phyloP scores from a whole-genome alignment of 2,888 invertebrate genomes.

The Siphlonurus alternatus region DNA sequence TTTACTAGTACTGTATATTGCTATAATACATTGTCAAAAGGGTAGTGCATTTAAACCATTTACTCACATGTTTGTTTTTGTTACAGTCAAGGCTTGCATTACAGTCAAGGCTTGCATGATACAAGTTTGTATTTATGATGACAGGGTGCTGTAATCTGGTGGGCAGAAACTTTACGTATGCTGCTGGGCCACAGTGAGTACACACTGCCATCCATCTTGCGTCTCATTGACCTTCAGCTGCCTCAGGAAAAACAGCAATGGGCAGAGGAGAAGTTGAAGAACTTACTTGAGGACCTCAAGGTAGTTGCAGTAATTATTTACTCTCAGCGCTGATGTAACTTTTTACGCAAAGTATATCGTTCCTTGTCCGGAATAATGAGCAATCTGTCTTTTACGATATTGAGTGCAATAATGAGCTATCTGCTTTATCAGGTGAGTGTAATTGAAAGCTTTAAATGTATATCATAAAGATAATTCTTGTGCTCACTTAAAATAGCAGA shows the following conservation, averaged over 20 bases:
- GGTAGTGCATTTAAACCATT: neutral
- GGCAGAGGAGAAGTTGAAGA: conserved; percentile 40
- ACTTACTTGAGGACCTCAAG: conserved; percentile 39
- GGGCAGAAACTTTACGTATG: conserved; percentile 25
- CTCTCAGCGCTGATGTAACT: neutral
- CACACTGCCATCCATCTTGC: conserved; percentile 48
- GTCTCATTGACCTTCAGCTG: conserved; percentile 44
- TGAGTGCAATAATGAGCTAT: neutral
- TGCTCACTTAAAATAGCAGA: too few species aligned
- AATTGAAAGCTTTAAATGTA: too few species aligned
- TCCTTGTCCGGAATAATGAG: too few species aligned
- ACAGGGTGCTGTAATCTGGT: conserved; percentile 16
- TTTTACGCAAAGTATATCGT: neutral
- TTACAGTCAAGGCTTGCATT: neutral
- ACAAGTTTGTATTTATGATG: conserved; percentile 13
- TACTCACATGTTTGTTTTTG: neutral
- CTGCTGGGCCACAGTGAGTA: conserved; percentile 41
- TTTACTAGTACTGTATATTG: neutral
- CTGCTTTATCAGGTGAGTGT: too few species aligned
- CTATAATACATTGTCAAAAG: neutral
- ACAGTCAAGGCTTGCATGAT: neutral
- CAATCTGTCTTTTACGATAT: neutral
- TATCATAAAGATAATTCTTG: too few species aligned
- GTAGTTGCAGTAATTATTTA: conserved; percentile 28
- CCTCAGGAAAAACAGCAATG: conserved; percentile 45